A percentile compares a stretch with the other conserved stretches of the same genome.
phyloP scores from a whole-genome alignment of 2,797 vertebrate genomes.

The Pseudomugil tenellus region DNA sequence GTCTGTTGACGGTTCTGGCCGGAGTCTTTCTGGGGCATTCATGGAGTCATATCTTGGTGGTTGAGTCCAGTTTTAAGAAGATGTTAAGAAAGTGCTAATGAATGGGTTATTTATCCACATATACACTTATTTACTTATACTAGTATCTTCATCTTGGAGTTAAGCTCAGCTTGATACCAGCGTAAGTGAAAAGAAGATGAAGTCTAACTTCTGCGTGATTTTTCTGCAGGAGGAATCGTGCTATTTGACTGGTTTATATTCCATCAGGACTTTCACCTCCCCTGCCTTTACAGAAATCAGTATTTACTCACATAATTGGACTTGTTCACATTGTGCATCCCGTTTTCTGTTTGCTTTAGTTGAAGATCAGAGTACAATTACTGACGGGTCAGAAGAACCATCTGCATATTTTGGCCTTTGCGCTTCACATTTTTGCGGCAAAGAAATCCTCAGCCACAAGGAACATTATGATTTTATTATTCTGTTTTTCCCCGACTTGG shows the following conservation, averaged over 20 bases:
- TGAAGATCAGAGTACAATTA: constrained; percentile 23
- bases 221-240: constrained; percentile 23
- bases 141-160: constrained; percentile 9
- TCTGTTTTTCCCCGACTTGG: constrained; percentile 38
- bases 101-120: constrained; percentile 1
- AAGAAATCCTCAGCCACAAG: constrained; percentile 52
- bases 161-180: not conserved
- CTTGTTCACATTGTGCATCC: constrained; percentile 25
- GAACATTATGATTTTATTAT: constrained; percentile 67
- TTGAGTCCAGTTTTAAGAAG: constrained; percentile 6
- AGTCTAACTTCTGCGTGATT: constrained; percentile 39
- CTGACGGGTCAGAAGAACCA: constrained; percentile 29
- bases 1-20: constrained; percentile 27
- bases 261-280: constrained; percentile 12
- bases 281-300: constrained; percentile 31
- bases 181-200: constrained; percentile 4
- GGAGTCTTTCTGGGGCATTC: constrained; percentile 20
- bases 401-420: constrained; percentile 48
- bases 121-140: constrained; percentile 13
- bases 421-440: constrained; percentile 60
- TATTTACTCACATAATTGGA: constrained; percentile 49
- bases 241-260: constrained; percentile 49
- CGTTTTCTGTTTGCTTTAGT: constrained; percentile 4
- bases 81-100: constrained; percentile 18
- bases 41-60: not conserved